phyloP scores from a whole-genome alignment of 1,140 invertebrate genomes.

The Oedothorax gibbosus region DNA sequence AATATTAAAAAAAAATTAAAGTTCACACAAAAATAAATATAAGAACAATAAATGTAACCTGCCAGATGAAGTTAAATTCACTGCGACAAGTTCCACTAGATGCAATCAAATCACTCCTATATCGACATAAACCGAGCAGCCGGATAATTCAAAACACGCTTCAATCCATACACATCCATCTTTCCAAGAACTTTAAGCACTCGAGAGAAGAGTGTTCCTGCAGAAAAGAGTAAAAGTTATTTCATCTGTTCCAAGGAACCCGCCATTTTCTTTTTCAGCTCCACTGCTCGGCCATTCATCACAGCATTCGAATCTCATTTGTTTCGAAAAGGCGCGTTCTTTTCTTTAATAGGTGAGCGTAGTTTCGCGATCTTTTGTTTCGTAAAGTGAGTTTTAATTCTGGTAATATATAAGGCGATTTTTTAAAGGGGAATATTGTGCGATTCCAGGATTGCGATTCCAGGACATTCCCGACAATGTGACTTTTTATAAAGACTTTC shows the following conservation, averaged over 20 bases:
- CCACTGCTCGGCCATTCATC: slow-evolving; percentile 6
- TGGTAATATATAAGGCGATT: neutral
- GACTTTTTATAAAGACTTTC: too few relatives aligned
- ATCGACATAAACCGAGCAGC: neutral
- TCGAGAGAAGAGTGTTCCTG: too few relatives aligned
- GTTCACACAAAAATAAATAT: too few relatives aligned
- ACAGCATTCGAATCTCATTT: slow-evolving; percentile 37
- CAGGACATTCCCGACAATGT: too few relatives aligned
- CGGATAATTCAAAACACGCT: slow-evolving; percentile 25
- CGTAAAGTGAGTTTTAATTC: slow-evolving; percentile 4
- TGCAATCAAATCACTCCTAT: too few relatives aligned
- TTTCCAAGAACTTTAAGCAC: neutral
- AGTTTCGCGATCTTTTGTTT: neutral
- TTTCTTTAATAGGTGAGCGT: slow-evolving; percentile 15
- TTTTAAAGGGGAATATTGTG: too few relatives aligned
- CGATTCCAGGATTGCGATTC: too few relatives aligned
- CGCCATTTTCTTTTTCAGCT: slow-evolving; percentile 12
- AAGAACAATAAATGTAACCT: too few relatives aligned
- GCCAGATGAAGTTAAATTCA: too few relatives aligned
- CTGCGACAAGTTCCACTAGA: too few relatives aligned
- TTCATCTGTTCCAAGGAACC: neutral
- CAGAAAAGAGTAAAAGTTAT: slow-evolving; percentile 3
- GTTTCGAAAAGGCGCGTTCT: slow-evolving; percentile 3
- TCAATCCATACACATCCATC: slow-evolving; percentile 5
- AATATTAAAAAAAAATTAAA: too few relatives aligned